Base-by-base conservation (phyloP, 2,113 vertebrate species). In the Morone saxatilis region DNA sequence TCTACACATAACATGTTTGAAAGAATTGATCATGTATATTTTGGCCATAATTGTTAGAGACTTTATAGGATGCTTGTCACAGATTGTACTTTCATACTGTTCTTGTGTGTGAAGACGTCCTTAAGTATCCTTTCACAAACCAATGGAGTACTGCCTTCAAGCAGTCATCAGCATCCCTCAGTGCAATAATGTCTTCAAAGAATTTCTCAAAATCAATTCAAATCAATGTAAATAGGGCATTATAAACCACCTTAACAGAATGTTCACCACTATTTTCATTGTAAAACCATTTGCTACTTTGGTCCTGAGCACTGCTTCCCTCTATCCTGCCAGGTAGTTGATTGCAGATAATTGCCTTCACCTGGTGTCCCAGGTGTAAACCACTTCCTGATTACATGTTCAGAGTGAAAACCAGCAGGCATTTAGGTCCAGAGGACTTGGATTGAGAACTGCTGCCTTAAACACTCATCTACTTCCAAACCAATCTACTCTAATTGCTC, bases 311-410 rank as follows among this genome's bases (percentile, higher is more conserved):
- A 4, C 48, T 41, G 41, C 70, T 38, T 43, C 38, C 9, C 53
- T 78, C 22, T 11, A 40, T 25, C 76, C 76, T 69, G 79, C 83
- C 75, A 62, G 77, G 67, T 43, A 84, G 74, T 22, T 91, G 87
- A 89, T 90, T 93, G 85, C 80, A 73, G 63, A 71, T 84, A 88
- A 86, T 91, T 92, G 78, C 68, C 71, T 85, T 84, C 89, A 90
- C 77, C 81, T 90, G 90, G 83, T 47, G 1, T 88, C 86, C 66
- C 83, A 89, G 85, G 74, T 88, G 80, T 88, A 74, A 88, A 76
- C 62, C 25, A 51, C 78, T 78, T 87, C 70, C 78, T 84, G 82
- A 89, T 87, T 88, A 78, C 66, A 71, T 63, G 43, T 72, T 86
- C 45, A 31, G 62, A 87, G 50, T 54, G 51, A 75, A 65, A 85